Conservation (phyloP, 2,888 invertebrate species). For the Polydrusus cervinus region DNA sequence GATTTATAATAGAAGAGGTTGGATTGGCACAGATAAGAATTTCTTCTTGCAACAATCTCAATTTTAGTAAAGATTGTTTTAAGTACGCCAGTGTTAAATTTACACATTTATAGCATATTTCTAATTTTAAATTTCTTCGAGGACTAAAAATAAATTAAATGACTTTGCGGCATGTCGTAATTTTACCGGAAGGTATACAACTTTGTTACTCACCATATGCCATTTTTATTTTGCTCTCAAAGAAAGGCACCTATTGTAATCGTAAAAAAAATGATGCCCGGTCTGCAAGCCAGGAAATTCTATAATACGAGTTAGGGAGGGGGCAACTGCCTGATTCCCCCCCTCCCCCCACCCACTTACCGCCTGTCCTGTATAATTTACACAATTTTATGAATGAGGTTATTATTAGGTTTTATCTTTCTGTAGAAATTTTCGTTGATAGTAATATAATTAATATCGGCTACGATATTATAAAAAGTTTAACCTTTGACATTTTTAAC, state of each 20-base stretch:
- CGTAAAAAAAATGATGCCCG: too few relatives aligned
- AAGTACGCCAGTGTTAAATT: conserved; percentile 8
- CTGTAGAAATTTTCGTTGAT: conserved; percentile 13
- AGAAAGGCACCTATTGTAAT: too few relatives aligned
- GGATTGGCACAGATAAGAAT: too few relatives aligned
- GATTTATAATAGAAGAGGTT: too few relatives aligned
- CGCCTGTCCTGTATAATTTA: conserved; percentile 6
- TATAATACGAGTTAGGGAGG: too few relatives aligned
- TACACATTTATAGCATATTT: conserved; percentile 24
- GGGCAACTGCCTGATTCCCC: too few relatives aligned
- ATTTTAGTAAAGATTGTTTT: too few relatives aligned
- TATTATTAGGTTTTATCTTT: conserved; percentile 26
- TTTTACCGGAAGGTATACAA: conserved; percentile 36
- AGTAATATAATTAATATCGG: conserved; percentile 1
- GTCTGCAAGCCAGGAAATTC: too few relatives aligned
- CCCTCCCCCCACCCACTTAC: too few relatives aligned
- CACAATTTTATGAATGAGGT: conserved; percentile 19
- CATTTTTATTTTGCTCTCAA: too few relatives aligned
- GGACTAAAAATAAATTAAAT: conserved; percentile 48
- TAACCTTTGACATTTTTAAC: conserved; percentile 41
- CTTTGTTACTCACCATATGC: neutral
- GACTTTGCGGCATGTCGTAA: conserved; percentile 5
- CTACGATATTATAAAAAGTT: conserved; percentile 3
- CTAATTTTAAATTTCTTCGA: conserved; percentile 47
- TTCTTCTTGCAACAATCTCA: too few relatives aligned